Percentiles rank a stretch among this genome's conserved stretches.
phyloP scores from a whole-genome alignment of 2,888 invertebrate species.

The Helobdella robusta region DNA sequence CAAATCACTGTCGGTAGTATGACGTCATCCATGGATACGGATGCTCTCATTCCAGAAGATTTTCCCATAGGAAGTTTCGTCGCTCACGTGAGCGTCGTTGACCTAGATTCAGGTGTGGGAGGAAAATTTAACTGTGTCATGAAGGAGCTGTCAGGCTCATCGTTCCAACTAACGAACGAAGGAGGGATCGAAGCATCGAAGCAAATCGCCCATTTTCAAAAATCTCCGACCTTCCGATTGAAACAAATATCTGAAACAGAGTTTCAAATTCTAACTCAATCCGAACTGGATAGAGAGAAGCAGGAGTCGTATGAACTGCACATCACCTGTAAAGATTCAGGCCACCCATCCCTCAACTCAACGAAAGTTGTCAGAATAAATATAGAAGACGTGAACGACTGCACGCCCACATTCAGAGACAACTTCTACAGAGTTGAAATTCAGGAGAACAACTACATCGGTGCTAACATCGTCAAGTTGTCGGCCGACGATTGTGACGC shows the following conservation, averaged over 20 bases:
- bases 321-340: constrained; percentile 31
- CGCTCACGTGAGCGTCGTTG: constrained; percentile 29
- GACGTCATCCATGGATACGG: constrained; percentile 8
- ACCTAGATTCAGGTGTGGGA: constrained; percentile 31
- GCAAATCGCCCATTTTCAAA: no score
- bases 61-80: constrained; percentile 27
- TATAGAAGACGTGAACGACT: constrained; percentile 32
- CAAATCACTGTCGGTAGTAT: constrained; percentile 31
- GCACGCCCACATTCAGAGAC: constrained; percentile 30
- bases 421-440: constrained; percentile 25
- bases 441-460: constrained; percentile 34
- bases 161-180: background rate
- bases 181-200: background rate
- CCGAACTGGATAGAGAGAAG: constrained; percentile 31
- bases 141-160: constrained; percentile 14
- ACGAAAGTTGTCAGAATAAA: constrained; percentile 25
- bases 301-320: constrained; percentile 28
- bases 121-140: constrained; percentile 32
- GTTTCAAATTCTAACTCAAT: constrained; percentile 30
- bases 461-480: constrained; percentile 27
- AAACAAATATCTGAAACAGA: background rate
- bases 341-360: constrained; percentile 20
- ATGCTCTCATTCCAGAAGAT: constrained; percentile 30
- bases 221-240: constrained; percentile 30
- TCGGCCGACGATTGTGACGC: constrained; percentile 22